Percentiles rank a stretch among this genome's conserved stretches.
Evolutionary conservation across 2,113 vertebrate species (phyloP).

Genomic region (Emydura subglobosa): DNA sequence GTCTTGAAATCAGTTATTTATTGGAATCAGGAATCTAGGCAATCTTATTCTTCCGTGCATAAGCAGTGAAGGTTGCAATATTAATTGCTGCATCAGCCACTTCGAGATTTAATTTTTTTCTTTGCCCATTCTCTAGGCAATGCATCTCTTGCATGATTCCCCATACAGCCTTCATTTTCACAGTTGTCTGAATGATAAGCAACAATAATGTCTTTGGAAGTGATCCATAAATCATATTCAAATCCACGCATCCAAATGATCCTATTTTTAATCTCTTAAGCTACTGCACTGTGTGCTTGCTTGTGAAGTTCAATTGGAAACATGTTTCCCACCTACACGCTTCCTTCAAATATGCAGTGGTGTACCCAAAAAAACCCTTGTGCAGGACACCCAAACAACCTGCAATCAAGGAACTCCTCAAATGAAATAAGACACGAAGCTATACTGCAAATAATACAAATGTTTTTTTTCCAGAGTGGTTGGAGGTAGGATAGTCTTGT

Average conservation of each 20-base stretch:
- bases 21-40: conserved; percentile 56
- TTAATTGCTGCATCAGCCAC: conserved; percentile 77
- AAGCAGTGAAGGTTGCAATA: conserved; percentile 70
- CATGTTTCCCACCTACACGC: conserved; percentile 64
- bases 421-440: background rate
- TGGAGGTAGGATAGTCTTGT: background rate
- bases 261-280: conserved; percentile 77
- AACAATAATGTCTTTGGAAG: conserved; percentile 73
- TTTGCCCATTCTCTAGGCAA: conserved; percentile 48
- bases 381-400: conserved; percentile 29
- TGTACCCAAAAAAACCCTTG: background rate
- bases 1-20: conserved; percentile 66
- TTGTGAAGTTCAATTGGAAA: conserved; percentile 58
- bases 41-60: conserved; percentile 57
- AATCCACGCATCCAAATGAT: conserved; percentile 71
- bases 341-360: conserved; percentile 64
- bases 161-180: conserved; percentile 67
- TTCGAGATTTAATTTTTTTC: conserved; percentile 72
- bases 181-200: conserved; percentile 73
- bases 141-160: conserved; percentile 70
- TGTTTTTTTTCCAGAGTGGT: background rate
- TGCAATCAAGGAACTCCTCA: background rate
- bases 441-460: background rate
- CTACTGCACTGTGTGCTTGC: conserved; percentile 55
- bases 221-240: conserved; percentile 81